Evolutionary conservation across 2,797 vertebrate genomes (phyloP), one percentile per base, ranked within the genome.

Genomic region (Pyrocephalus nanus): DNA sequence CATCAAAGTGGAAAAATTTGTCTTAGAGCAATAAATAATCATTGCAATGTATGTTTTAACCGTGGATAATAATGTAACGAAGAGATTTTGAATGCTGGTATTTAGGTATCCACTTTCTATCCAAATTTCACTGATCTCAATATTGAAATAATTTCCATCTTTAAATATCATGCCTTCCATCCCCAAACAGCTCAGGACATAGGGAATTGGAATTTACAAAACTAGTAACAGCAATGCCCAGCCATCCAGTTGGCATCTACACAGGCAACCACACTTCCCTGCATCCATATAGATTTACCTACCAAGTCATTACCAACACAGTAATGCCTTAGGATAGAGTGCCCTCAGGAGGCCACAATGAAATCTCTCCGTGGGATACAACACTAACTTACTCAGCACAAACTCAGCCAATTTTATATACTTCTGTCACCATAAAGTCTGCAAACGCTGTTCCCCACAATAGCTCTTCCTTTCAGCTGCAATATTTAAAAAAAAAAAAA

Each of bases 281-380:
- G 15, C 11, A 81, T 30, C 8, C 13, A 25, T 2, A 9, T 0
- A 70, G 23, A 29, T 5, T 34, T 5, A 26, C 26, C 47, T 54
- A 76, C 8, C 21, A 25, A 40, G 12, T 8, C 48, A 40, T 2
- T 21, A 10, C 38, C 22, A 5, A 15, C 8, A 17, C 3, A 50
- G 18, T 42, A 66, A 83, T 84, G 60, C 50, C 66, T 94, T 96
- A 92, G 94, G 67, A 95, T 66, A 95, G 64, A 65, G 82, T 96
- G 96, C 95, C 96, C 96, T 95, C 97, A 82, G 72, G 95, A 94
- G 95, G 95, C 61, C 57, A 72, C 47, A 87, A 26, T 16, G 64
- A 62, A 84, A 80, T 50, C 29, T 69, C 43, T 30, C 71, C 48
- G 13, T 12, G 48, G 40, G 45, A 43, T 34, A 25, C 25, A 51